Evolutionary conservation across 2,113 vertebrate genomes (phyloP).

Genomic region (Cyprinodon variegatus): DNA sequence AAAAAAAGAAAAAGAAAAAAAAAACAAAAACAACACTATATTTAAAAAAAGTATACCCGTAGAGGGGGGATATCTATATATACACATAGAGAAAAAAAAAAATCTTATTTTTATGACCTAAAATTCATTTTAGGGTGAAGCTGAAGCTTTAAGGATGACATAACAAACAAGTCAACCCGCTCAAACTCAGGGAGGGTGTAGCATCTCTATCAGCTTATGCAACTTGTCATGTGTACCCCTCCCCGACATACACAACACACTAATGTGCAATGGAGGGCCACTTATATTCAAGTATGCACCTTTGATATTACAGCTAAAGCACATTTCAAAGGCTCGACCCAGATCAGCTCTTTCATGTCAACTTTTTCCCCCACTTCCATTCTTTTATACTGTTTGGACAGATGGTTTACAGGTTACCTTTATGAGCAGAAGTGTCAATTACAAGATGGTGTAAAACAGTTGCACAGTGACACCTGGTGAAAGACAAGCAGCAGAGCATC

Average conservation of each 20-base stretch:
- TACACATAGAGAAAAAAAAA: not conserved
- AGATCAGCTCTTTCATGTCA: not conserved
- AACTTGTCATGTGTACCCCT: not conserved
- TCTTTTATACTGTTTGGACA: not conserved
- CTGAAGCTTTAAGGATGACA: not conserved
- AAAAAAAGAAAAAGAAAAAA: no score
- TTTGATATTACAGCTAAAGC: not conserved
- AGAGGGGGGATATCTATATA: not conserved
- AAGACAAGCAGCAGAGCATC: constrained; percentile 5
- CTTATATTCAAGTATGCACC: not conserved
- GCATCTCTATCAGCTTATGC: not conserved
- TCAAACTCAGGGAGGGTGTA: not conserved
- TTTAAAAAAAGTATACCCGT: not conserved
- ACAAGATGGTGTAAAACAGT: constrained; percentile 9
- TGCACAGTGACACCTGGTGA: constrained; percentile 57
- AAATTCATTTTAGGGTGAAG: not conserved
- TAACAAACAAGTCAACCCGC: not conserved
- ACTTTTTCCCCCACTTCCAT: not conserved
- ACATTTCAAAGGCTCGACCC: not conserved
- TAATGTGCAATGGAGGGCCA: not conserved
- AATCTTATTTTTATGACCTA: not conserved
- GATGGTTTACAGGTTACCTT: not conserved
- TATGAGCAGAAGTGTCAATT: not conserved
- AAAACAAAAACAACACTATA: not conserved
- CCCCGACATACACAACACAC: not conserved